Evolutionary conservation across 2,888 invertebrate species (phyloP).

Genomic region (Eristalinus sepulchralis): DNA sequence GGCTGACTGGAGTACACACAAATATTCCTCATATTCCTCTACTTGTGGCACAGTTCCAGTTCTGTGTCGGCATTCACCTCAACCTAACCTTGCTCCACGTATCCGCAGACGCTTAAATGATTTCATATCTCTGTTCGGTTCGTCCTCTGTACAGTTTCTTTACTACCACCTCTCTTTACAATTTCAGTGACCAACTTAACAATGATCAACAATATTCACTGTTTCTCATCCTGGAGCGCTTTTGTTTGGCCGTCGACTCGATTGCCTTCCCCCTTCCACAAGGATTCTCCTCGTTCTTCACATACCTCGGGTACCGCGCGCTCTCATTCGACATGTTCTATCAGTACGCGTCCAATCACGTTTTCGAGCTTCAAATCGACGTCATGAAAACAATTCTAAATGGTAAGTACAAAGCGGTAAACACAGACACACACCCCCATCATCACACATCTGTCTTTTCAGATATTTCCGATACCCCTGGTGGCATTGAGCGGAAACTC

Average conservation of each 20-base stretch:
- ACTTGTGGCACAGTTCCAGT: too few relatives aligned
- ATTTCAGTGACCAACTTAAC: constrained; percentile 87
- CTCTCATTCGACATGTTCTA: constrained; percentile 89
- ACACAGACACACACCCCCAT: background rate
- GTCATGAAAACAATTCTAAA: constrained; percentile 92
- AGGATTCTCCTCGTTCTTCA: constrained; percentile 94
- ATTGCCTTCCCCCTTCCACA: constrained; percentile 92
- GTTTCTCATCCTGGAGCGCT: constrained; percentile 90
- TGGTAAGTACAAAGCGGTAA: constrained; percentile 82
- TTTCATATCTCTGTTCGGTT: too few relatives aligned
- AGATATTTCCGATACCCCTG: constrained; percentile 82
- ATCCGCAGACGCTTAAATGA: too few relatives aligned
- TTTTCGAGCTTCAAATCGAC: constrained; percentile 93
- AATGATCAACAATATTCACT: constrained; percentile 86
- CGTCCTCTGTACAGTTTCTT: too few relatives aligned
- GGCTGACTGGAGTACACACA: too few relatives aligned
- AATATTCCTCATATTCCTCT: too few relatives aligned
- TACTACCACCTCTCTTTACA: background rate
- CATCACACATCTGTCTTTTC: background rate
- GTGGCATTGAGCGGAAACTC: constrained; percentile 86
- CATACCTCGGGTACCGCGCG: constrained; percentile 91
- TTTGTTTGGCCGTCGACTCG: constrained; percentile 89
- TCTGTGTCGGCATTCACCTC: too few relatives aligned
- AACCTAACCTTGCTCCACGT: too few relatives aligned
- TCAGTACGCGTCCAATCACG: constrained; percentile 91